Base-by-base conservation (phyloP, 2,888 invertebrate species). In the Acholoe squamosa region DNA sequence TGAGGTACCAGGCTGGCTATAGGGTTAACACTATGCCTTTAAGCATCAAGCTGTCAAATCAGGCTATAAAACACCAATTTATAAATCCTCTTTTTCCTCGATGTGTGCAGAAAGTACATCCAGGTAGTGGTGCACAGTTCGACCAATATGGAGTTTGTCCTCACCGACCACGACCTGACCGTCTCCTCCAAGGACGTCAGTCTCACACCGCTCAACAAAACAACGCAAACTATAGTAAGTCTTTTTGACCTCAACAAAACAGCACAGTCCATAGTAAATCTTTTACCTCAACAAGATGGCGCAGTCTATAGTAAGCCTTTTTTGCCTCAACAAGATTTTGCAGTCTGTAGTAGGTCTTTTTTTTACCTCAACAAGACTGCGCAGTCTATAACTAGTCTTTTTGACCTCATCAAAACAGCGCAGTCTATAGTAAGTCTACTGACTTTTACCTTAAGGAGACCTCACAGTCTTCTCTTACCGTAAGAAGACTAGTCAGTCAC, bases 51-150 rank as follows among this genome's bases (percentile, higher is more conserved):
- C n/a, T n/a, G 19, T 54, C 54, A 54, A 19, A 54, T 54, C 54
- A 54, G 54, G 54, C 54, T 14, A 54, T 54, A 54, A 14, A 54
- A 14, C 54, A 14, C 54, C 10, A 14, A 54, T 54, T 14, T 54
- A 54, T 54, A 54, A 14, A 54, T 54, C 25, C 25, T 71, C n/a
- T n/a, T 71, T 25, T 71, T 71, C 7, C 25, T 71, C n/a, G 14
- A n/a, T 77, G 19, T n/a, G 22, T n/a, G 10, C 91, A 95, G 98
- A 93, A 99, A 99, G 96, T 98, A 98, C 94, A 95, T 98, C 28
- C 98, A 98, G 92, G 90, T 95, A 5, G 84, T 92, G 25, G 92
- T 96, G 3, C 61, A 97, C 97, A 95, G 96, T 80, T 93, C 92
- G 76, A 92, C 93, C 25, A 91, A 90, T 25, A 91, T 92, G 22